phyloP scores from a whole-genome alignment of 2,113 vertebrate species.

The Empidonax alnorum region DNA sequence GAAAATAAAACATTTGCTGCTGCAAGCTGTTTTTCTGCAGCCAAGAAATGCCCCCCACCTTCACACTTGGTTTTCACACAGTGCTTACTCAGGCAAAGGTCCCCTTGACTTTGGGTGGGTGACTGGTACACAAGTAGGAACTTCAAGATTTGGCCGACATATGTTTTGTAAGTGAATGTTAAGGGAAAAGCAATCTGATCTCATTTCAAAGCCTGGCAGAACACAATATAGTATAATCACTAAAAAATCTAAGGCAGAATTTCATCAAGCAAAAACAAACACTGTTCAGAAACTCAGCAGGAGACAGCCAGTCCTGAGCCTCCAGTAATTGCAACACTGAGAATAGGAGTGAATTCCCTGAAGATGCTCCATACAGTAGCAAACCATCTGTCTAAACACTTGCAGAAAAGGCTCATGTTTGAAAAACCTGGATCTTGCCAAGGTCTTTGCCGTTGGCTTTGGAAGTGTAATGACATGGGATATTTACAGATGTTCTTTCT shows the following conservation, averaged over 20 bases:
- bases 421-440: constrained; percentile 21
- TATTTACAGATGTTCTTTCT: constrained; percentile 58
- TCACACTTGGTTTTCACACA: not conserved
- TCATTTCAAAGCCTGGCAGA: constrained; percentile 64
- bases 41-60: not conserved
- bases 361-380: constrained; percentile 69
- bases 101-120: constrained; percentile 2
- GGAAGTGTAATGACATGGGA: constrained; percentile 19
- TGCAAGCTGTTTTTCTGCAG: not conserved
- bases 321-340: constrained; percentile 52
- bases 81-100: constrained; percentile 35
- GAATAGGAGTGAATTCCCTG: constrained; percentile 63
- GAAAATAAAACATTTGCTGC: not conserved
- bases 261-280: constrained; percentile 68
- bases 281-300: constrained; percentile 55
- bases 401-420: constrained; percentile 45
- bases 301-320: constrained; percentile 39
- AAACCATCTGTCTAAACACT: constrained; percentile 72
- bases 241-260: constrained; percentile 65
- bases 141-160: constrained; percentile 49
- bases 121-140: constrained; percentile 26
- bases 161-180: constrained; percentile 34
- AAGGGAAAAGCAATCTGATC: constrained; percentile 51
- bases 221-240: constrained; percentile 57
- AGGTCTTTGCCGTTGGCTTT: constrained; percentile 62